Evolutionary conservation across 2,113 vertebrate species (phyloP).

Genomic region (Malurus elegans): DNA sequence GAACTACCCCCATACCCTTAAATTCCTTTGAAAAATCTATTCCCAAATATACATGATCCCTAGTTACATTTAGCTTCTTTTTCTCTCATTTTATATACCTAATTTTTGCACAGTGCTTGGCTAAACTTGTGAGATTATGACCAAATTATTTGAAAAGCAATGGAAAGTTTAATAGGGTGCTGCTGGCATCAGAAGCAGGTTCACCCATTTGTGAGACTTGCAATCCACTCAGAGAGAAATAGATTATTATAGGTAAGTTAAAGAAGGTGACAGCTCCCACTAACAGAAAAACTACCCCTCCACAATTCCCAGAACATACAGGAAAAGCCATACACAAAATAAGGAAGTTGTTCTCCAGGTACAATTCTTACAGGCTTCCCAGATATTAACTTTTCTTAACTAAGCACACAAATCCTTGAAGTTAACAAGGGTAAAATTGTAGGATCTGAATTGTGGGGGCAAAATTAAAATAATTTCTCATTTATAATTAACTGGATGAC

Average conservation of each 20-base stretch:
- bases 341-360: neutral
- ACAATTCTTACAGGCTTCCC: neutral
- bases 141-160: neutral
- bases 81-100: neutral
- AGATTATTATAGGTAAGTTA: fast-evolving
- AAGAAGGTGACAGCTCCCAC: neutral
- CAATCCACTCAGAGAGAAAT: neutral
- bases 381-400: neutral
- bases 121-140: neutral
- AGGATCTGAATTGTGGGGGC: neutral
- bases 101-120: neutral
- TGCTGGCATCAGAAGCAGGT: neutral
- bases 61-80: neutral
- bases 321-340: neutral
- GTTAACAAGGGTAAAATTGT: neutral
- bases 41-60: neutral
- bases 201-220: fast-evolving
- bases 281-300: neutral
- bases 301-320: neutral
- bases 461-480: neutral
- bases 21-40: neutral
- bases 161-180: fast-evolving
- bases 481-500: neutral
- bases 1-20: neutral
- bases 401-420: neutral